These are phyloP conservation scores for Hippolais icterina DNA, from an alignment of 2,113 vertebrate species.

Conservation along the genomic window DNA sequence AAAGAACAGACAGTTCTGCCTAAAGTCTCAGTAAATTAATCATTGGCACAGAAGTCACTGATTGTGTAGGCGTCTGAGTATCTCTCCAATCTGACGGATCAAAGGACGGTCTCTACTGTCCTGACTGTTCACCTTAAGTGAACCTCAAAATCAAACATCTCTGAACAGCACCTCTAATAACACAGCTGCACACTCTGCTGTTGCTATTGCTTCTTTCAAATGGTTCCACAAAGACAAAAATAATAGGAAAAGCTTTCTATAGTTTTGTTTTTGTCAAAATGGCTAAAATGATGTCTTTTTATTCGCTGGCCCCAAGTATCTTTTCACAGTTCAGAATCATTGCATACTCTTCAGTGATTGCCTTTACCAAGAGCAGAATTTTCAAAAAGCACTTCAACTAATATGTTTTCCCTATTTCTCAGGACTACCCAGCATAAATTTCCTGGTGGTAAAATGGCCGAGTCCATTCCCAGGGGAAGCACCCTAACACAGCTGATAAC, in stretches of 20 bases:
- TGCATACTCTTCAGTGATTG: neutral
- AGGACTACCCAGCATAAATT: neutral
- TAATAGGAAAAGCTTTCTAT: neutral
- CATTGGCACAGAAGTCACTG: neutral
- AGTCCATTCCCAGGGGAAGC: neutral
- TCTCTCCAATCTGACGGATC: neutral
- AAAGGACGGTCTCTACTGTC: neutral
- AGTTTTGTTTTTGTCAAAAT: neutral
- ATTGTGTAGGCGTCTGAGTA: neutral
- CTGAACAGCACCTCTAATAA: neutral
- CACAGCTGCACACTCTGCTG: neutral
- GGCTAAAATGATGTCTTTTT: neutral
- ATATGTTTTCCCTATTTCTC: neutral
- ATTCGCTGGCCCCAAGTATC: neutral
- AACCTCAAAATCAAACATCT: conserved; percentile 2
- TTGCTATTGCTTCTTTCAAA: neutral
- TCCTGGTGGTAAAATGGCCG: neutral
- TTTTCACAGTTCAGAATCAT: neutral
- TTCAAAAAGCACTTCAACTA: neutral
- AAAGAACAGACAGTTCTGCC: neutral
- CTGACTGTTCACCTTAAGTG: neutral
- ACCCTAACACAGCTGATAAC: neutral
- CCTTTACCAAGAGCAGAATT: neutral
- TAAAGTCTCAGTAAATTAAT: neutral
- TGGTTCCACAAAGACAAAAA: neutral